These are phyloP conservation scores for Microtus oregoni DNA, from an alignment of 2,113 vertebrate genomes.

Conservation along the genomic window DNA sequence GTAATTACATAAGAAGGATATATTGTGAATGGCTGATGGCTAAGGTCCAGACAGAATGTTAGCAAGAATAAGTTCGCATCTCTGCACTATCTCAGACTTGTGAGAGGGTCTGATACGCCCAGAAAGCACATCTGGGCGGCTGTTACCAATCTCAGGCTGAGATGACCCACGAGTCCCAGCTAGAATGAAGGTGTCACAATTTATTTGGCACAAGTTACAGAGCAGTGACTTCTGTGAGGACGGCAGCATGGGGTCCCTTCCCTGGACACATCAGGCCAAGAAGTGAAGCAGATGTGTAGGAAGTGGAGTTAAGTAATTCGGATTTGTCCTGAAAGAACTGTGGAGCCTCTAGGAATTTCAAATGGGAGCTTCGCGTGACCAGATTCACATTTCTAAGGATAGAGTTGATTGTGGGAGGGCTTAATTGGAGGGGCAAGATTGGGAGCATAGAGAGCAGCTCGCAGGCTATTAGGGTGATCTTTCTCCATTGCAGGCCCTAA, in stretches of 20 bases:
- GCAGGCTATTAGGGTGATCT: not conserved
- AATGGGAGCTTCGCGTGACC: not conserved
- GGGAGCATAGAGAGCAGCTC: not conserved
- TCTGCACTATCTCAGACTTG: not conserved
- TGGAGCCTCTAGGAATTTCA: constrained; percentile 19
- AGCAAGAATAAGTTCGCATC: not conserved
- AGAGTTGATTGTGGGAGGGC: not conserved
- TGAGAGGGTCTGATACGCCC: not conserved
- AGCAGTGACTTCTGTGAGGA: not conserved
- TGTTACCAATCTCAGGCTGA: not conserved
- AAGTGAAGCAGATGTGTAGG: not conserved
- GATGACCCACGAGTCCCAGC: not conserved
- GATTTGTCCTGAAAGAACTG: constrained; percentile 32
- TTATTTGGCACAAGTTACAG: not conserved
- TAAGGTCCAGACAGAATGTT: not conserved
- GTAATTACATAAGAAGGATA: not conserved
- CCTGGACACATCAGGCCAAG: not conserved
- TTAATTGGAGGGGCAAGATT: not conserved
- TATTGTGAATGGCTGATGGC: too few species aligned
- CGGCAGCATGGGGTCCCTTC: not conserved
- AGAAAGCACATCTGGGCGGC: not conserved
- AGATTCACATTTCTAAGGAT: not conserved
- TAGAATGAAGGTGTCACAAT: not conserved
- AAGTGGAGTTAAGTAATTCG: not conserved
- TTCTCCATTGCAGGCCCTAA: not conserved